Evolutionary conservation across 1,140 invertebrate species (phyloP).

Genomic region (Drosophila trapezifrons): DNA sequence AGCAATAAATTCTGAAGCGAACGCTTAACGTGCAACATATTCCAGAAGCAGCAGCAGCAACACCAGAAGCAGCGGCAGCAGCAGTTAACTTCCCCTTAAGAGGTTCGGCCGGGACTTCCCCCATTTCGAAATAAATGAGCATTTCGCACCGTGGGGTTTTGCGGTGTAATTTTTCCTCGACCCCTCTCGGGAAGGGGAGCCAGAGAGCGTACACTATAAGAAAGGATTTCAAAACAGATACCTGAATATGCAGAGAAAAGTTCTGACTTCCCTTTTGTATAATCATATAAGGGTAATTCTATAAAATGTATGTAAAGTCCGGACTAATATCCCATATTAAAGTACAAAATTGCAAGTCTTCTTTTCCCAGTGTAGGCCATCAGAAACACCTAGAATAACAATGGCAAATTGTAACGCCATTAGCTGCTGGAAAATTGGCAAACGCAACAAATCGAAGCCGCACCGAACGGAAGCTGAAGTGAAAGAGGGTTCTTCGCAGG

Average conservation of each 20-base stretch:
- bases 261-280: background rate
- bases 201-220: conserved; percentile 14
- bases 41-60: conserved; percentile 23
- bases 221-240: background rate
- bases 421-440: conserved; percentile 67
- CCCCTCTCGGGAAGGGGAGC: conserved; percentile 15
- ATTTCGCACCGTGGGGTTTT: conserved; percentile 67
- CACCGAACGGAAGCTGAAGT: background rate
- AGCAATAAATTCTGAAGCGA: conserved; percentile 73
- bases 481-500: conserved; percentile 4
- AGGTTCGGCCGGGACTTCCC: conserved; percentile 25
- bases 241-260: background rate
- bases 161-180: conserved; percentile 73
- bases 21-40: conserved; percentile 79
- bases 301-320: too few species aligned
- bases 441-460: conserved; percentile 63
- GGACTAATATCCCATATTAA: too few species aligned
- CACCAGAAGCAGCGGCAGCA: conserved; percentile 14
- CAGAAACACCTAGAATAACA: conserved; percentile 62
- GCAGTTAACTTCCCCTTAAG: conserved; percentile 50
- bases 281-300: too few species aligned
- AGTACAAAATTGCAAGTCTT: too few species aligned
- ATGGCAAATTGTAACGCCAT: conserved; percentile 76
- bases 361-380: conserved; percentile 16
- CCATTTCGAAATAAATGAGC: conserved; percentile 71